Evolutionary conservation across 2,113 vertebrate genomes (phyloP), one percentile per base, ranked within the genome.

Genomic region (Osmerus mordax): DNA sequence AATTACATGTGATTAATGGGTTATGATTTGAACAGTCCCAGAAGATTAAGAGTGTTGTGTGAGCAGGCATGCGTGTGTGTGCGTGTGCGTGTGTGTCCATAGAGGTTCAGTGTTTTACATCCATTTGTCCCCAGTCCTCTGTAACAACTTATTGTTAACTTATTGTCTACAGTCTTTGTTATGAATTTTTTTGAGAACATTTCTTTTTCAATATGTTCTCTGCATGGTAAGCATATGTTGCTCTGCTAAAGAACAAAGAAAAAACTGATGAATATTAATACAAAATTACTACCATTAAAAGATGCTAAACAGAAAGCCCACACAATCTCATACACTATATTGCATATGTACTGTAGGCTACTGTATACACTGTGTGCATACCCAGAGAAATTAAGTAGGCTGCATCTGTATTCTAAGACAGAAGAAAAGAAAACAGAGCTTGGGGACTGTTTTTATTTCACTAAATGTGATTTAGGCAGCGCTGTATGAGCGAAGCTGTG

Each of bases 1-100:
- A 53, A 78, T 76, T 76, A 73, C 47, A 64, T 67, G 67, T 68
- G 70, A 73, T 76, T 78, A 72, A 55, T 81, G 41, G 60, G 65
- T 51, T 55, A 52, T 81, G 55, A 70, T 73, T 11, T 41, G 41
- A 62, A 78, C 18, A 65, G 25, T 4, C 11, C n/a, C 28, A 25
- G 61, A 63, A 29, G 28, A 25, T 19, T 4, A 16, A 65, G 6
- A 19, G 18, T 18, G 63, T 32, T 23, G 29, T 32, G 62, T 6
- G 18, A 64, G 14, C 2, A 9, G 3, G 15, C 28, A 18, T 23
- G 12, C 11, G 14, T 23, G 14, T 3, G 11, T 5, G 14, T n/a
- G 29, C 28, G 14, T 15, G 14, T 53, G n/a, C n/a, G 23, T 18
- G 18, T 36, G 41, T 19, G 11, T 47, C 9, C 41, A 47, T 47